phyloP scores from a whole-genome alignment of 2,113 vertebrate genomes.

The Penelope pileata region DNA sequence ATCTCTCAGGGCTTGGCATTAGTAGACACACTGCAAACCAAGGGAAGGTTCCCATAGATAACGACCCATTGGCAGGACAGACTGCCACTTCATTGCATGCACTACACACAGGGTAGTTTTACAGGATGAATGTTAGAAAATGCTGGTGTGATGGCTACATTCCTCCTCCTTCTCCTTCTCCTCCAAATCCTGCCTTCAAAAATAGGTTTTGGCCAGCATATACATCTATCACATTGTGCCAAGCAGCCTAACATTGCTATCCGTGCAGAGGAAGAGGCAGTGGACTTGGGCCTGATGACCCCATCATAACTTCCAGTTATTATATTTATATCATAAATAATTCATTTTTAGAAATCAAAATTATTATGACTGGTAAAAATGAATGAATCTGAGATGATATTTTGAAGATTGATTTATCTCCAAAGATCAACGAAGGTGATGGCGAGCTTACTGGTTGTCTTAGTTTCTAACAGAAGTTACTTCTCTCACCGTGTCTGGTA shows the following conservation, averaged over 20 bases:
- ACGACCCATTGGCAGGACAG: fast-evolving
- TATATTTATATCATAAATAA: not conserved
- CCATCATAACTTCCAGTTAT: not conserved
- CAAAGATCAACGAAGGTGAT: not conserved
- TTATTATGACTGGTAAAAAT: not conserved
- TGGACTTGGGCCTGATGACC: not conserved
- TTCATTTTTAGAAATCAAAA: not conserved
- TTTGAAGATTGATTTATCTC: not conserved
- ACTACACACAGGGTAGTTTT: not conserved
- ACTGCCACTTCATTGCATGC: not conserved
- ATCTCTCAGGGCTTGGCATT: not conserved
- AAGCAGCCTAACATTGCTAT: fast-evolving
- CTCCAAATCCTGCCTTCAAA: not conserved
- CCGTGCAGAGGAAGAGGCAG: not conserved
- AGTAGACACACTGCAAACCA: not conserved
- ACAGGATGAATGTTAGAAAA: not conserved
- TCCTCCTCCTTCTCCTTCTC: not conserved
- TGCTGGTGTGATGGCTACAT: not conserved
- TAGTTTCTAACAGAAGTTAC: too few relatives aligned
- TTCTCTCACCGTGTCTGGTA: too few relatives aligned
- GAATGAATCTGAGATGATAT: not conserved
- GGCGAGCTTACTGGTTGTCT: not conserved
- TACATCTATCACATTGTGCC: not conserved
- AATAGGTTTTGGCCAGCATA: not conserved
- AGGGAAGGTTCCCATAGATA: not conserved